A percentile compares a stretch with the other conserved stretches of the same genome.
Conservation (phyloP, 2,797 vertebrate species). For the Coreius guichenoti region DNA sequence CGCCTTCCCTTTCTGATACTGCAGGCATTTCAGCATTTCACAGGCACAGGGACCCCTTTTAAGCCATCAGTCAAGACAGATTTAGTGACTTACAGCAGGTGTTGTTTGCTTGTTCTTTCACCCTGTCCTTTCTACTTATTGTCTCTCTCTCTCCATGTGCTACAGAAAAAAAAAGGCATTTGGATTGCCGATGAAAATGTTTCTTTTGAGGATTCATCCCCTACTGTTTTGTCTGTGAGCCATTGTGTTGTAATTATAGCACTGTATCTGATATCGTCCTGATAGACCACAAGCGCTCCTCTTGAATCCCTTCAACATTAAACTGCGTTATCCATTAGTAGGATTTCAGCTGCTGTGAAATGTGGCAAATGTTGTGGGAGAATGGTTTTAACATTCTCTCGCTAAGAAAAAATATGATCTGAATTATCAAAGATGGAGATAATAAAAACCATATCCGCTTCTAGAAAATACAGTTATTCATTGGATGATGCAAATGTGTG, state of each 20-base stretch:
- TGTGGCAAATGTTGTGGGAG: constrained; percentile 14
- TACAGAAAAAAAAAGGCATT: not conserved
- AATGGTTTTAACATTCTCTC: constrained; percentile 26
- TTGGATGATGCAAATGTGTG: not conserved
- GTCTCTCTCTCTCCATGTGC: not conserved
- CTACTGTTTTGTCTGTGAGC: constrained; percentile 28
- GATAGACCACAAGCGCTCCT: constrained; percentile 7
- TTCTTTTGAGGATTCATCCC: constrained; percentile 20
- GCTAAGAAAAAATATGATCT: constrained; percentile 16
- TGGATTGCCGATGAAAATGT: not conserved
- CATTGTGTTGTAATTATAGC: constrained; percentile 36
- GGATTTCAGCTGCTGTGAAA: constrained; percentile 28
- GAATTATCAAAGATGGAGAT: constrained; percentile 5
- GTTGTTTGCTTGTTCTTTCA: constrained; percentile 33
- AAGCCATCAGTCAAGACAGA: constrained; percentile 34
- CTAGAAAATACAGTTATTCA: not conserved
- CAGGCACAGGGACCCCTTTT: constrained; percentile 47
- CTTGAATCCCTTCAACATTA: constrained; percentile 24
- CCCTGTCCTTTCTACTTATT: constrained; percentile 10
- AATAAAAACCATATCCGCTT: constrained; percentile 10
- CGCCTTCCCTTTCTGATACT: constrained; percentile 61
- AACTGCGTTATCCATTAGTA: constrained; percentile 28
- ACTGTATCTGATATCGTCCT: constrained; percentile 12
- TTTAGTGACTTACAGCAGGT: constrained; percentile 28
- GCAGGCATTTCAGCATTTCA: constrained; percentile 61